These are phyloP conservation scores for Mongoloraphidia duomilia DNA, from an alignment of 2,888 invertebrate species.

Conservation along the genomic window DNA sequence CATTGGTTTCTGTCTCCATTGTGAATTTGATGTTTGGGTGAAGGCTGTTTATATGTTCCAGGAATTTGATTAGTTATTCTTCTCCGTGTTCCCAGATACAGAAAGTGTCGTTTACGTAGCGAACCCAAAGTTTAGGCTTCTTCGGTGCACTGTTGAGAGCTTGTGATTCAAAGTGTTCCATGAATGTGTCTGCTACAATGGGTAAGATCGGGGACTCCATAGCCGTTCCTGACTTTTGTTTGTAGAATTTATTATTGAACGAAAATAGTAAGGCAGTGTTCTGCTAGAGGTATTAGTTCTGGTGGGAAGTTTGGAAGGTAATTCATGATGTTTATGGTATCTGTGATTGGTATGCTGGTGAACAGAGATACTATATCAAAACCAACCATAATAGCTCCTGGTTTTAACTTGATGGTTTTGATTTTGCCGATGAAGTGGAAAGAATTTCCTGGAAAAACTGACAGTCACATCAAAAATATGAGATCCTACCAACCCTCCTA, in stretches of 20 bases:
- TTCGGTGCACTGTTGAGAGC: slow-evolving; percentile 3
- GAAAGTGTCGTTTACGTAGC: slow-evolving; percentile 14
- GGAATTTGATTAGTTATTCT: slow-evolving; percentile 5
- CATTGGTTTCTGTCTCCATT: slow-evolving; percentile 12
- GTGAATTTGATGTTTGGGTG: slow-evolving; percentile 9
- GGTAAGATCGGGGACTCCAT: slow-evolving; percentile 14
- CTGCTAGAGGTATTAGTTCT: slow-evolving; percentile 32
- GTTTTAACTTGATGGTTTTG: too few relatives aligned
- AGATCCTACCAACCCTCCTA: too few relatives aligned
- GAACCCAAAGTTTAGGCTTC: slow-evolving; percentile 7
- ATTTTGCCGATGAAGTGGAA: too few relatives aligned
- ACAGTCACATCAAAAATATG: too few relatives aligned
- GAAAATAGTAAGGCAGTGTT: slow-evolving; percentile 2
- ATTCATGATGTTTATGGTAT: background rate
- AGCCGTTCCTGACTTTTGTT: slow-evolving; percentile 10
- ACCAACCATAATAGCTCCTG: too few relatives aligned
- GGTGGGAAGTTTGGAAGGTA: background rate
- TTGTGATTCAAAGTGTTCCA: slow-evolving; percentile 11
- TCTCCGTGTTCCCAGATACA: slow-evolving; percentile 6
- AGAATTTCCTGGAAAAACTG: too few relatives aligned
- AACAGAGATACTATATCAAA: too few relatives aligned
- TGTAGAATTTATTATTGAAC: background rate
- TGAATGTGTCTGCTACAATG: slow-evolving; percentile 11
- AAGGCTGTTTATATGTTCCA: slow-evolving; percentile 7
- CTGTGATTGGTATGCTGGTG: background rate